Evolutionary conservation across 1,140 invertebrate genomes (phyloP).

Genomic region (Drosophila sproati): DNA sequence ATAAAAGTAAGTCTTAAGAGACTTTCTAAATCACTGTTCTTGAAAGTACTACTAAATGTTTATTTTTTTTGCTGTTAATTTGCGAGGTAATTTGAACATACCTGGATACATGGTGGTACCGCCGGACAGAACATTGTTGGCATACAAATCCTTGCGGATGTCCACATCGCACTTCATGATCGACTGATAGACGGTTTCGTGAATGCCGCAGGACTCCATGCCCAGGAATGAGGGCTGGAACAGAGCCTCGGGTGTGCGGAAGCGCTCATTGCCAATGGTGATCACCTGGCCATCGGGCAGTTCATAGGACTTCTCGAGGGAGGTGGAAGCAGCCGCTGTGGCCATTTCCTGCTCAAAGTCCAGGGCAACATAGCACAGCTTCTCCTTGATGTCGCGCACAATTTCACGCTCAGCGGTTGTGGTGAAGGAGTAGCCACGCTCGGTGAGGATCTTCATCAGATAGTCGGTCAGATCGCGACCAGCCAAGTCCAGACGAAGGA

Average conservation of each 20-base stretch:
- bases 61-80: no score
- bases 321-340: slow-evolving; percentile 92
- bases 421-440: slow-evolving; percentile 90
- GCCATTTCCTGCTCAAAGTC: slow-evolving; percentile 96
- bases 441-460: slow-evolving; percentile 93
- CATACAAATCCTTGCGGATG: slow-evolving; percentile 95
- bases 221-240: slow-evolving; percentile 96
- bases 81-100: slow-evolving; percentile 68
- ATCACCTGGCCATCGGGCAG: slow-evolving; percentile 94
- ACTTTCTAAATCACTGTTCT: not conserved
- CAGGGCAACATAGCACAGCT: slow-evolving; percentile 93
- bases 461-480: slow-evolving; percentile 95
- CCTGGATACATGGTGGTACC: slow-evolving; percentile 97
- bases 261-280: slow-evolving; percentile 97
- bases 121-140: slow-evolving; percentile 95
- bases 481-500: slow-evolving; percentile 94
- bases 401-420: slow-evolving; percentile 93
- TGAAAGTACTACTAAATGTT: not conserved
- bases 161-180: slow-evolving; percentile 98
- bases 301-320: slow-evolving; percentile 94
- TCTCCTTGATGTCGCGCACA: slow-evolving; percentile 94
- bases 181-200: slow-evolving; percentile 96
- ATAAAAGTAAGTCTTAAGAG: no score
- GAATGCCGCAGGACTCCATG: slow-evolving; percentile 96
- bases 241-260: slow-evolving; percentile 96